Evolutionary conservation across 37 sponge, comb jelly and placozoan genomes (phyloP).

Genomic region (Theonella swinhoei): DNA sequence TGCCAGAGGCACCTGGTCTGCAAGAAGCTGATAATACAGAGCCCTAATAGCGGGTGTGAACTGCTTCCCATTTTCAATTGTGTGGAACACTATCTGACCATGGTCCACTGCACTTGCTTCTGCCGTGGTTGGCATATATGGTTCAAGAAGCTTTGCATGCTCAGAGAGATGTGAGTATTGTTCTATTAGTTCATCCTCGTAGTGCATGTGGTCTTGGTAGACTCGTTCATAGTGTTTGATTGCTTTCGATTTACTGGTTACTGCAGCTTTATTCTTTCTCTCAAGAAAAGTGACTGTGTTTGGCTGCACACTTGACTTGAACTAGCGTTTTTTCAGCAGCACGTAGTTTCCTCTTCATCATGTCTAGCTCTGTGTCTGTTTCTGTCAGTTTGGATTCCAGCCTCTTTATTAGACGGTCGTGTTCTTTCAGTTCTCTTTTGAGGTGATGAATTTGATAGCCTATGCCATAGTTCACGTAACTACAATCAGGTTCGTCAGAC

Average conservation of each 20-base stretch:
- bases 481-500: slow-evolving; percentile 1
- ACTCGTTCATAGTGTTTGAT: slow-evolving; percentile 17
- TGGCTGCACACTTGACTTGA: slow-evolving; percentile 19
- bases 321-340: slow-evolving; percentile 1
- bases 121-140: no score
- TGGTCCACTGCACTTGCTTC: not conserved
- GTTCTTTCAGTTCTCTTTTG: slow-evolving; percentile 15
- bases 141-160: no score
- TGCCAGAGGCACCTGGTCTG: slow-evolving; percentile 29
- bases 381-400: slow-evolving; percentile 29
- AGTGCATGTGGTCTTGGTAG: slow-evolving; percentile 26
- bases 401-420: slow-evolving; percentile 3
- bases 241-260: slow-evolving; percentile 16
- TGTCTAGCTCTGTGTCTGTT: slow-evolving; percentile 6
- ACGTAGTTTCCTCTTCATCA: slow-evolving; percentile 9
- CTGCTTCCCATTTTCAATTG: slow-evolving; percentile 15
- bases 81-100: not conserved
- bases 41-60: slow-evolving; percentile 33
- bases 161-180: not conserved
- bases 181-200: slow-evolving; percentile 8
- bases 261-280: slow-evolving; percentile 16
- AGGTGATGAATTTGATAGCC: slow-evolving; percentile 21
- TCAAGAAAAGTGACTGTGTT: slow-evolving; percentile 7
- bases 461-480: slow-evolving; percentile 13
- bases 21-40: slow-evolving; percentile 28